These are phyloP conservation scores for Sebastes fasciatus DNA, from an alignment of 2,113 vertebrate genomes.

Conservation along the genomic window DNA sequence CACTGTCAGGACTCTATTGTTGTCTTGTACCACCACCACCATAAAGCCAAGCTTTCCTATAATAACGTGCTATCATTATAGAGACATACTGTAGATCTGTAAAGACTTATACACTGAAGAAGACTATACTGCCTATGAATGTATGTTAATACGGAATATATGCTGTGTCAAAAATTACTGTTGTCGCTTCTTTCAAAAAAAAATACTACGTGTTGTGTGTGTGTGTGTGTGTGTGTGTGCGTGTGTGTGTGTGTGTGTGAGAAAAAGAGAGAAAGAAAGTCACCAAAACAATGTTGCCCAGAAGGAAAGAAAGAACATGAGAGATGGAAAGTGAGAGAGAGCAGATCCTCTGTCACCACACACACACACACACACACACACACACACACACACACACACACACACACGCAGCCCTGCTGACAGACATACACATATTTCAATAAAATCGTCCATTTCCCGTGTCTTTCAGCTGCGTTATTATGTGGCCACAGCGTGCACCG, in stretches of 20 bases:
- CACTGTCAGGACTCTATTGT: constrained; percentile 79
- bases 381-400: constrained; percentile 38
- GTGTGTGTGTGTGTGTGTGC: constrained; percentile 26
- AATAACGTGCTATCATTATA: constrained; percentile 81
- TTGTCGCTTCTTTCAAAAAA: constrained; percentile 60
- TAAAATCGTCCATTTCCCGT: constrained; percentile 73
- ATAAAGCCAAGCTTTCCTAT: constrained; percentile 79
- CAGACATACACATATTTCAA: constrained; percentile 70
- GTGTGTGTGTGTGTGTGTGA: constrained; percentile 8
- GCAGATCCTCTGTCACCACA: constrained; percentile 54
- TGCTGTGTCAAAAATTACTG: constrained; percentile 79
- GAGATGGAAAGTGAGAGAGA: constrained; percentile 54
- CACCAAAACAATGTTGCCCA: constrained; percentile 37
- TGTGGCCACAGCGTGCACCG: constrained; percentile 54
- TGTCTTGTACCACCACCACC: constrained; percentile 73
- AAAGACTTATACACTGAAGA: constrained; percentile 88
- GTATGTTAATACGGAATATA: constrained; percentile 87
- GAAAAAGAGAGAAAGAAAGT: constrained; percentile 14
- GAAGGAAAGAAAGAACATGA: constrained; percentile 25
- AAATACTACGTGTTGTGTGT: background rate
- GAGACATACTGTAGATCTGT: constrained; percentile 84
- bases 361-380: constrained; percentile 29
- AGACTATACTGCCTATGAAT: constrained; percentile 87
- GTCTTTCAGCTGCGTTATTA: constrained; percentile 73
- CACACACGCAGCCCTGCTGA: constrained; percentile 51